These are phyloP conservation scores for Mythimna lalbum DNA, from an alignment of 2,888 invertebrate species.

Conservation along the genomic window DNA sequence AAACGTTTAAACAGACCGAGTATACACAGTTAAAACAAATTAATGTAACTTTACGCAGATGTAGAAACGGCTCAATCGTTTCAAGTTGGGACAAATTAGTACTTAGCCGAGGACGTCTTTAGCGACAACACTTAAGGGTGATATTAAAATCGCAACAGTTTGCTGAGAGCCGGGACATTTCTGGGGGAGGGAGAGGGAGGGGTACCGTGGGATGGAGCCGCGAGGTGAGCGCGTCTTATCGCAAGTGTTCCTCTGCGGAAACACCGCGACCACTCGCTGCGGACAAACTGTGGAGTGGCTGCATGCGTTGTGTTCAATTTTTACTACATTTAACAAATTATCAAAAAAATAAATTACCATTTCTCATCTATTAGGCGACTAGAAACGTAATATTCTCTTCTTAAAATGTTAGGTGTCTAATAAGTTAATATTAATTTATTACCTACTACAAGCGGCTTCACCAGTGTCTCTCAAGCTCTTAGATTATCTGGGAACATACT, in stretches of 20 bases:
- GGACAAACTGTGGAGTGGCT: constrained; percentile 66
- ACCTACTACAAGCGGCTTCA: too few relatives aligned
- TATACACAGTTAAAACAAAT: constrained; percentile 60
- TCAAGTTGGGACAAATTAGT: constrained; percentile 87
- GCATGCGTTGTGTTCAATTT: background rate
- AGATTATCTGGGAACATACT: too few relatives aligned
- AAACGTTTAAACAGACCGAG: constrained; percentile 42
- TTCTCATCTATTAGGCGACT: too few relatives aligned
- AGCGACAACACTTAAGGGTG: constrained; percentile 87
- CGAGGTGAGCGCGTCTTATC: constrained; percentile 79
- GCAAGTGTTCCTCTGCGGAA: constrained; percentile 84
- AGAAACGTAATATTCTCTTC: too few relatives aligned
- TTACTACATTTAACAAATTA: too few relatives aligned
- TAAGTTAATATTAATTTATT: too few relatives aligned
- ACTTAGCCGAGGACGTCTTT: constrained; percentile 85
- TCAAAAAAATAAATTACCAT: too few relatives aligned
- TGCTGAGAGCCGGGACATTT: constrained; percentile 66
- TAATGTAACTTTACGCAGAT: constrained; percentile 56
- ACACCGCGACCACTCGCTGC: constrained; percentile 83
- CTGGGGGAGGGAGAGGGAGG: constrained; percentile 58
- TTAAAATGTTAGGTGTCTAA: too few relatives aligned
- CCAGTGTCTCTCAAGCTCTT: too few relatives aligned
- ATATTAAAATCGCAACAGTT: constrained; percentile 90
- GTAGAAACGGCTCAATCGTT: constrained; percentile 78
- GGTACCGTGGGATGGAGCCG: constrained; percentile 9